Conservation (phyloP, 2,113 vertebrate genomes). For the Jacana jacana region DNA sequence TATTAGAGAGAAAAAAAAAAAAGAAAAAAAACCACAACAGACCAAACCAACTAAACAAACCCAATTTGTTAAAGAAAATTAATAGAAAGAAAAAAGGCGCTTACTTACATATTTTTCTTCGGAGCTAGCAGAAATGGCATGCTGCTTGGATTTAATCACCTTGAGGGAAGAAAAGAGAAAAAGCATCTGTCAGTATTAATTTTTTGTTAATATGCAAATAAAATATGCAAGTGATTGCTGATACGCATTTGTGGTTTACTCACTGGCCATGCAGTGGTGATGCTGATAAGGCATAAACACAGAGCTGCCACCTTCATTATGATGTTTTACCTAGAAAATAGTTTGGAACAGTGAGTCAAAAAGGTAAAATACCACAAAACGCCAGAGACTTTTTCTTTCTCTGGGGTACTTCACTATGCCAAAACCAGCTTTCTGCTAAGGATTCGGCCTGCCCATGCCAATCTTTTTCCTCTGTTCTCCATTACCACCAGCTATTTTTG, state of each 20-base stretch:
- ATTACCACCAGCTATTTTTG: not conserved
- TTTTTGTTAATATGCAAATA: not conserved
- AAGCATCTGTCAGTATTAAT: not conserved
- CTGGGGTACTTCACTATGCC: not conserved
- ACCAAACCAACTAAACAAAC: too few species aligned
- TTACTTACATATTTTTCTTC: conserved; percentile 77
- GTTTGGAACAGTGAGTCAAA: not conserved
- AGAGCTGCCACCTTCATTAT: conserved; percentile 72
- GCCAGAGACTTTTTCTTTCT: not conserved
- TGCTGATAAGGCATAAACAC: conserved; percentile 71
- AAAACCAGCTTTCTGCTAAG: not conserved
- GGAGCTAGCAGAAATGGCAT: conserved; percentile 55
- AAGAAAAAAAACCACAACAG: too few species aligned
- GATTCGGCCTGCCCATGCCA: not conserved
- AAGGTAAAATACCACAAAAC: not conserved
- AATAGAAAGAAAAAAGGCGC: not conserved
- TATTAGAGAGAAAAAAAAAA: not conserved
- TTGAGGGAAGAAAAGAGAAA: conserved; percentile 26
- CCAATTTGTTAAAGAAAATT: not conserved
- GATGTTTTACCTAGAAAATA: conserved; percentile 53
- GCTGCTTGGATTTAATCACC: conserved; percentile 53
- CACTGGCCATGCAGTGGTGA: conserved; percentile 68
- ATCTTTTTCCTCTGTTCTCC: not conserved
- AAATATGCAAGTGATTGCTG: not conserved
- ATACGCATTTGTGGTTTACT: conserved; percentile 44